A percentile compares a stretch with the other conserved stretches of the same genome.
phyloP scores from a whole-genome alignment of 2,113 vertebrate species.

The Nestor notabilis region DNA sequence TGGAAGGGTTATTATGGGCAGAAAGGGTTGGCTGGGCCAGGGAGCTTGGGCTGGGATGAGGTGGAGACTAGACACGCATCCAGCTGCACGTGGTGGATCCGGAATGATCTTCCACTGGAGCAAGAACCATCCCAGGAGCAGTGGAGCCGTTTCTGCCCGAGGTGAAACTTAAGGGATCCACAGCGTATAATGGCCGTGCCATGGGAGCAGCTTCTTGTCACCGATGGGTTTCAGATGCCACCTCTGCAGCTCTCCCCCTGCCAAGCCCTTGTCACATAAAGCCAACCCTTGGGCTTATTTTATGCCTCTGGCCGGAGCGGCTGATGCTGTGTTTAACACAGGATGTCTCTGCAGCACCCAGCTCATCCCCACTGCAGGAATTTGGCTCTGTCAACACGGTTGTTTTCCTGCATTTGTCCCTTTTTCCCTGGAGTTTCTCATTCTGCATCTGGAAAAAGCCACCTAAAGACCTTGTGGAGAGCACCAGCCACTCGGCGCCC shows the following conservation, averaged over 20 bases:
- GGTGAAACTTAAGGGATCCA: background rate
- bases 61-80: background rate
- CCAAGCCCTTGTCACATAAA: background rate
- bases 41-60: background rate
- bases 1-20: background rate
- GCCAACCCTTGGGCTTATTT: background rate
- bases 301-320: background rate
- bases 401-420: background rate
- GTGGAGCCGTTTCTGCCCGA: background rate
- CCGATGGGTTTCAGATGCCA: background rate
- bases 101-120: background rate
- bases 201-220: background rate
- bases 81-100: accelerated
- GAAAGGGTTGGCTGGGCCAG: background rate
- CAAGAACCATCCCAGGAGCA: background rate
- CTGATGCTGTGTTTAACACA: too few relatives aligned
- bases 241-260: background rate
- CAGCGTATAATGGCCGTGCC: background rate
- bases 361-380: background rate
- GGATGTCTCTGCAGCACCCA: background rate
- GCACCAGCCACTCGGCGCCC: background rate
- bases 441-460: background rate
- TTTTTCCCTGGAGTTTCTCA: background rate
- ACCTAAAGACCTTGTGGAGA: background rate
- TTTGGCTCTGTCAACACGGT: background rate